These are phyloP conservation scores for Osmerus eperlanus DNA, from an alignment of 2,113 vertebrate genomes.

Conservation along the genomic window DNA sequence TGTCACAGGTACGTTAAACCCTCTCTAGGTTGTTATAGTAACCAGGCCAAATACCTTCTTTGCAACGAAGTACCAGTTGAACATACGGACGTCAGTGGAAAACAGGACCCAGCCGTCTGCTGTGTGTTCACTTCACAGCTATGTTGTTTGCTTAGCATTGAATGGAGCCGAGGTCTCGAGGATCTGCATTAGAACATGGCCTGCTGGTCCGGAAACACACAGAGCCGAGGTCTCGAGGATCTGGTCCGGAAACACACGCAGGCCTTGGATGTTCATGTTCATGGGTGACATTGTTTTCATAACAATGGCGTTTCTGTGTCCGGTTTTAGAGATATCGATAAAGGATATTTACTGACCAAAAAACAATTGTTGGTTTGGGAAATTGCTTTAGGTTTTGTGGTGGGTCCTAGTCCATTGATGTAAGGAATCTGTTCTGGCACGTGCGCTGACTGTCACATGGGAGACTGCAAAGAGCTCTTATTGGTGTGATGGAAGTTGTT, in stretches of 20 bases:
- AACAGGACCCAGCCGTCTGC: slow-evolving; percentile 17
- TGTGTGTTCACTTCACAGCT: slow-evolving; percentile 24
- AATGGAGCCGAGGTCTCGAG: slow-evolving; percentile 35
- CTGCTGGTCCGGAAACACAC: slow-evolving; percentile 24
- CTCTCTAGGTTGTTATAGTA: background rate
- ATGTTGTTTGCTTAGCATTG: background rate
- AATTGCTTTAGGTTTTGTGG: background rate
- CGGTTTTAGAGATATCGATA: too few species aligned
- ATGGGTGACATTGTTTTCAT: slow-evolving; percentile 6
- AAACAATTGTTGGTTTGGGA: too few species aligned
- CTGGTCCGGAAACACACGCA: slow-evolving; percentile 30
- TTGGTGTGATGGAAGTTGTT: background rate
- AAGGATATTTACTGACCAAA: too few species aligned
- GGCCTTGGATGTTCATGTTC: slow-evolving; percentile 20
- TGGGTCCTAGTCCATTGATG: background rate
- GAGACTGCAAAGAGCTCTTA: background rate
- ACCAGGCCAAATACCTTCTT: background rate
- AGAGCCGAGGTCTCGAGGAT: slow-evolving; percentile 40
- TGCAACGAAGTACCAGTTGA: background rate
- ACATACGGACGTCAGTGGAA: background rate
- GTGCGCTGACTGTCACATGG: too few species aligned
- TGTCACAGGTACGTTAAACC: slow-evolving; percentile 82
- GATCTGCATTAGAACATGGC: slow-evolving; percentile 39
- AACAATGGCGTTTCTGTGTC: background rate
- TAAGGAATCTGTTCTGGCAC: background rate